These are phyloP conservation scores for Heliconius hermathena DNA, from an alignment of 1,140 invertebrate genomes.

Conservation along the genomic window DNA sequence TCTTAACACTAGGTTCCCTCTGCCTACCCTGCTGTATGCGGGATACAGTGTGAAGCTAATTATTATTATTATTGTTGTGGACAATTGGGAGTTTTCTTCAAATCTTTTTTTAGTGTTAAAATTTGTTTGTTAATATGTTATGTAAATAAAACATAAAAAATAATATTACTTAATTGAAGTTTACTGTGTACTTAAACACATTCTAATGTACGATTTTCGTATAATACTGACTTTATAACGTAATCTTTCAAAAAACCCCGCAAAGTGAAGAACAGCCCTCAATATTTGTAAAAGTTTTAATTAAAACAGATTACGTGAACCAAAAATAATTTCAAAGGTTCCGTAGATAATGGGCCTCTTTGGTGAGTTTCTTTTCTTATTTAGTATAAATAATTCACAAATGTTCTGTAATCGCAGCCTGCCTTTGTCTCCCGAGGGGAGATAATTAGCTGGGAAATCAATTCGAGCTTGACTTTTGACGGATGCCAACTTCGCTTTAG, in stretches of 20 bases:
- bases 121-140: no score
- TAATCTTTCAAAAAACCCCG: no score
- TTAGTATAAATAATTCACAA: conserved; percentile 34
- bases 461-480: conserved; percentile 45
- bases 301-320: conserved; percentile 3
- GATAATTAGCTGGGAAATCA: conserved; percentile 56
- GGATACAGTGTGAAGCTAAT: no score
- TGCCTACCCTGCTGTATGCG: no score
- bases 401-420: conserved; percentile 27
- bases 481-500: conserved; percentile 47
- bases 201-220: neutral
- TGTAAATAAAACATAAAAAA: no score
- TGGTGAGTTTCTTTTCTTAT: conserved; percentile 22
- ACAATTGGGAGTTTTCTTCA: neutral
- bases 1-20: no score
- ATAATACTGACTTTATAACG: neutral
- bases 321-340: conserved; percentile 12
- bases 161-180: no score
- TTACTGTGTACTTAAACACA: no score
- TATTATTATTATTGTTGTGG: no score
- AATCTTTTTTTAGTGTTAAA: neutral
- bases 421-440: conserved; percentile 33
- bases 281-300: conserved; percentile 18
- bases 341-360: conserved; percentile 13
- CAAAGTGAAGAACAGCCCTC: neutral